Base-by-base conservation (phyloP, 2,888 invertebrate genomes). In the Hipparchia sbordonii region DNA sequence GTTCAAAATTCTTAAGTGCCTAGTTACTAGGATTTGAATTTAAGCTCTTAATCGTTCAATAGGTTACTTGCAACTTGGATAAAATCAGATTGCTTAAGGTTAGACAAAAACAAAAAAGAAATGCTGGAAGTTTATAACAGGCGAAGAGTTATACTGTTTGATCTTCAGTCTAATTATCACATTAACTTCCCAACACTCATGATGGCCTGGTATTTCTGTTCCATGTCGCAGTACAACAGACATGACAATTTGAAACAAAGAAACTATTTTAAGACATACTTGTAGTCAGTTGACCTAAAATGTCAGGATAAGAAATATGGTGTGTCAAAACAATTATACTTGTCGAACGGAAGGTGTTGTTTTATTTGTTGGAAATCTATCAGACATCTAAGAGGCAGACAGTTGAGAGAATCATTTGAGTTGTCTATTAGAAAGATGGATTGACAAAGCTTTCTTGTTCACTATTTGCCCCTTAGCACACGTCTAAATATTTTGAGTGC, bases 111-210 rank as follows among this genome's bases (percentile, higher is more conserved):
- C 13, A 8, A 56, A 57, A 13, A 23, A 57, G 23, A 23, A 57
- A 7, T 57, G 23, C 23, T 45, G 12, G 12, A 13, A 23, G 9
- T 48, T 13, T 13, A 87, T 84, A 79, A 80, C 83, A 82, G 79
- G 80, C 81, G 12, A 82, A 80, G 83, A 85, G 82, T 80, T 67
- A 77, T 83, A 81, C 77, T 81, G 88, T 89, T 89, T 90, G 89
- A 90, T 89, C 88, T 84, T 79, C 72, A 74, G 78, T 79, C 84
- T 84, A 88, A 90, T 88, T 88, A 88, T 86, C 84, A 84, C 86
- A 88, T 86, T 85, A 86, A 82, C 83, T 84, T 77, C 82, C 81
- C 81, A 62, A 66, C 74, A 79, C 82, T 83, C 83, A 83, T 86
- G 85, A 81, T 79, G 82, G 80, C 79, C 85, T 87, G 86, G 85